Base-by-base conservation (phyloP, 1,140 invertebrate genomes). In the Plectrocnemia conspersa region DNA sequence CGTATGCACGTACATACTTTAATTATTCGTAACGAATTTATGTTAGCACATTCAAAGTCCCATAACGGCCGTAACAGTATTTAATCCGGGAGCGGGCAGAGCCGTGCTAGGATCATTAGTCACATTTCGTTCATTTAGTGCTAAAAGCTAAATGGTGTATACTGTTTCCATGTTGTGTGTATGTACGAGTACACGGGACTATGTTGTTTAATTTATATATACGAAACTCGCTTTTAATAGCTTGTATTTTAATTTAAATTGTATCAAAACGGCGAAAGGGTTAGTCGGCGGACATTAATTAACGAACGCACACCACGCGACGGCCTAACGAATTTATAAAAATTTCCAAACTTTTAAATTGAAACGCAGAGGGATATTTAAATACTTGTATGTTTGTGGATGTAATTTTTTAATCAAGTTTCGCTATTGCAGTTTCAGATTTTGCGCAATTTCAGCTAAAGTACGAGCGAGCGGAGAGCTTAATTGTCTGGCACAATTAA, bases 401-500 rank as follows among this genome's bases (percentile, higher is more conserved):
- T n/a, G n/a, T n/a, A n/a, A n/a, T n/a, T n/a, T n/a, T n/a, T n/a
- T n/a, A n/a, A n/a, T n/a, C n/a, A n/a, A n/a, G n/a, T n/a, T n/a
- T n/a, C n/a, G n/a, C n/a, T n/a, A n/a, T 38, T 38, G 35, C 35
- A 10, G 18, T 38, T 38, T 38, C 35, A 38, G 35, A 38, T 38
- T 38, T 38, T 38, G 35, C 35, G 35, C 35, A 7, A 38, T 16
- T 13, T 7, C 35, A 7, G n/a, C 15, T 24, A 50, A 50, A 13
- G 15, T 50, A 50, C 47, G 47, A 50, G 11, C 47, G 40, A 54
- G 40, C 59, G 56, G 55, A 49, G 55, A 62, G 59, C 65, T 65
- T 72, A 73, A 72, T 72, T 68, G 66, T 64, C 67, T 65, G 66
- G 64, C 64, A 68, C 69, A 71, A 71, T 72, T 70, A 70, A 66